Conservation (phyloP, 2,888 invertebrate genomes). For the Schizaphis graminum region DNA sequence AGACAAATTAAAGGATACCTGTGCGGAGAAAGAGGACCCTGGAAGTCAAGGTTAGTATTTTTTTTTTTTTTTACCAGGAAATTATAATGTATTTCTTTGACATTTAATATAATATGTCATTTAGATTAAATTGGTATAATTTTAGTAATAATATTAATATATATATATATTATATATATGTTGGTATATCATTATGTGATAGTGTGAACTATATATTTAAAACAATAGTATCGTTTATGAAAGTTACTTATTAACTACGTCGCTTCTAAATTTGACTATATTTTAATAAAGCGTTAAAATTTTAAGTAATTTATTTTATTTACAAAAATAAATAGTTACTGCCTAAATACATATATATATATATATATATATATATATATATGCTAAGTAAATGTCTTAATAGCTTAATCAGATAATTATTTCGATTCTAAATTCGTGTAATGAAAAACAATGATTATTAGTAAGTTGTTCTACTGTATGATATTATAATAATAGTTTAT, state of each 20-base stretch:
- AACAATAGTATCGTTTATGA: not conserved
- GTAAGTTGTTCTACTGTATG: not conserved
- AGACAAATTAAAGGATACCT: constrained; percentile 74
- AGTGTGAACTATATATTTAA: not conserved
- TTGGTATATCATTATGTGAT: not conserved
- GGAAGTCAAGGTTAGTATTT: constrained; percentile 70
- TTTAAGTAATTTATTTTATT: not conserved
- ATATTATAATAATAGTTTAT: not conserved
- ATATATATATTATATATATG: not conserved
- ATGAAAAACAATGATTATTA: not conserved
- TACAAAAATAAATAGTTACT: not conserved
- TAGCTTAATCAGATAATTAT: not conserved
- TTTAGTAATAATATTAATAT: not conserved
- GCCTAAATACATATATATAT: not conserved
- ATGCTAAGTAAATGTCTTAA: not conserved
- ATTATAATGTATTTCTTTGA: not conserved
- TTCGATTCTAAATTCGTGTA: not conserved
- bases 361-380: no score
- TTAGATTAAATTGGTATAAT: not conserved
- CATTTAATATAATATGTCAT: not conserved
- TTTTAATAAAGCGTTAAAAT: not conserved
- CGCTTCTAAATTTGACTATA: not conserved
- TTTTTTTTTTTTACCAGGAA: not conserved
- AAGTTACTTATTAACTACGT: not conserved
- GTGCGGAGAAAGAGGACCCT: constrained; percentile 74